Conservation (phyloP, 2,888 invertebrate species). For the Agrochola lota region DNA sequence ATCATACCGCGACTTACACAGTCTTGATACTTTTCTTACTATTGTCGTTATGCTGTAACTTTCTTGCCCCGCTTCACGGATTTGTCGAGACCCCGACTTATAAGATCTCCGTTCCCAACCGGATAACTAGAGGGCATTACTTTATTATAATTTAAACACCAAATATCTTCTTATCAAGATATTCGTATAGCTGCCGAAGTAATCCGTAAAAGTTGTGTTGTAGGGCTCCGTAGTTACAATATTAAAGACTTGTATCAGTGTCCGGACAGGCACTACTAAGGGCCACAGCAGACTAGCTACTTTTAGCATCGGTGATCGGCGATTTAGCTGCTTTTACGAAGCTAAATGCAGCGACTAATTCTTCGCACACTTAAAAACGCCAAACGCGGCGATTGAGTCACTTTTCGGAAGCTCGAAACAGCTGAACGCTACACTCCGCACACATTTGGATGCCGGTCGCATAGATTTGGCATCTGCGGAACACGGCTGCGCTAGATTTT, state of each 20-base stretch:
- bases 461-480: too few species aligned
- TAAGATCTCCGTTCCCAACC: constrained; percentile 37
- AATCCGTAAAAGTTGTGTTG: neutral
- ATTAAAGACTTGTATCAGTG: neutral
- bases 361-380: too few species aligned
- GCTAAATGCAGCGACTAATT: too few species aligned
- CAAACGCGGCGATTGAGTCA: too few species aligned
- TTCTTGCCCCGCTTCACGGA: constrained; percentile 54
- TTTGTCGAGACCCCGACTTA: constrained; percentile 51
- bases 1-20: constrained; percentile 44
- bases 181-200: neutral
- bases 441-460: too few species aligned
- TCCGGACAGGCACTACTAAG: too few species aligned
- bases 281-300: too few species aligned
- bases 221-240: constrained; percentile 20
- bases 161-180: constrained; percentile 8
- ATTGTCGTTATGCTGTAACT: constrained; percentile 30
- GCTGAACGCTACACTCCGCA: too few species aligned
- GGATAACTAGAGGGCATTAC: constrained; percentile 50
- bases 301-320: too few species aligned
- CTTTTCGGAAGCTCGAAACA: too few species aligned
- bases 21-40: constrained; percentile 31
- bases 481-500: too few species aligned
- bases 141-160: constrained; percentile 30
- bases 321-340: too few species aligned